phyloP scores from a whole-genome alignment of 1,140 invertebrate species.

The Hestina assimilis region DNA sequence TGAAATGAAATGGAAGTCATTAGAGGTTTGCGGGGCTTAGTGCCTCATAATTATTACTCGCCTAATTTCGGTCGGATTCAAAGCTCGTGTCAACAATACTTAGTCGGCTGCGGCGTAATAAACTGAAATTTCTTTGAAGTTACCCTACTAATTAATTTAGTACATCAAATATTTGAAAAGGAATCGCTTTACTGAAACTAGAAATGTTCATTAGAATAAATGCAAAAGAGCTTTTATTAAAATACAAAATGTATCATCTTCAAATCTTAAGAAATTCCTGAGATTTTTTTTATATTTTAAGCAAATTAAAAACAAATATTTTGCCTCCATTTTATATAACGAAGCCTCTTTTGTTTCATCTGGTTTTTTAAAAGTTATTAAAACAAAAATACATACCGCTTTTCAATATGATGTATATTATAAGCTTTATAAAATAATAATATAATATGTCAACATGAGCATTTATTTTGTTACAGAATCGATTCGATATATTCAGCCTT shows the following conservation, averaged over 20 bases:
- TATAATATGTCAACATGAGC: no score
- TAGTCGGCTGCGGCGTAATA: conserved; percentile 16
- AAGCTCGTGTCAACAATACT: conserved; percentile 30
- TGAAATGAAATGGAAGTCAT: conserved; percentile 34
- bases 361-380: no score
- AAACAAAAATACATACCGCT: no score
- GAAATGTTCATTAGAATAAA: background rate
- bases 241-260: no score
- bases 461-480: background rate
- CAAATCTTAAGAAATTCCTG: no score
- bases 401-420: no score
- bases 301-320: no score
- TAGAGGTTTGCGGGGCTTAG: conserved; percentile 33
- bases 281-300: no score
- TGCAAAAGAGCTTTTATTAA: background rate
- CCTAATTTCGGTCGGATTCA: conserved; percentile 29
- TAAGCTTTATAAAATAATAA: no score
- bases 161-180: conserved; percentile 7
- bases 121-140: conserved; percentile 24
- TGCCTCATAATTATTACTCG: conserved; percentile 29
- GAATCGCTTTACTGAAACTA: background rate
- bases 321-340: no score
- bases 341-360: no score
- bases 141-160: conserved; percentile 23
- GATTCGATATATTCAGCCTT: conserved; percentile 24